phyloP scores from a whole-genome alignment of 2,888 invertebrate species.

The Hecatera dysodea region DNA sequence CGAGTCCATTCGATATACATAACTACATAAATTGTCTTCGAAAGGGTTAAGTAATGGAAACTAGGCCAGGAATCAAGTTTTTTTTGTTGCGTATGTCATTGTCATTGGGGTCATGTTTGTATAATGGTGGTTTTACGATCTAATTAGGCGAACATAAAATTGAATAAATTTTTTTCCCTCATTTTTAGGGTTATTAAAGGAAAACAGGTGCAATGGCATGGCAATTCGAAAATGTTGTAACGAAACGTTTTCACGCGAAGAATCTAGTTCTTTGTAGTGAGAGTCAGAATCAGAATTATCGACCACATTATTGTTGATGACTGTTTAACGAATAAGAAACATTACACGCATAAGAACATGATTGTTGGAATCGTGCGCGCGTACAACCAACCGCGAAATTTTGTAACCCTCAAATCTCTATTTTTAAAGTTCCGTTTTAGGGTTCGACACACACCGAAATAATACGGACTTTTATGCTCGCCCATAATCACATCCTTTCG shows the following conservation, averaged over 20 bases:
- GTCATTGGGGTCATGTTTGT: slow-evolving; percentile 39
- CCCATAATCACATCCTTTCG: slow-evolving; percentile 89
- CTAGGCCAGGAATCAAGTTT: slow-evolving; percentile 42
- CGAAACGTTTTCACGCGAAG: background rate
- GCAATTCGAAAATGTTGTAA: background rate
- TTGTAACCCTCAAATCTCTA: slow-evolving; percentile 74
- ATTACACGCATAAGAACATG: slow-evolving; percentile 4
- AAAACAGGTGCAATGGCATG: too few relatives aligned
- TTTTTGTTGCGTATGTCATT: slow-evolving; percentile 22
- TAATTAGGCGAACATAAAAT: background rate
- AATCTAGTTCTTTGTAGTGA: background rate
- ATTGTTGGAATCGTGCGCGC: slow-evolving; percentile 64
- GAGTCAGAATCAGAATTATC: background rate
- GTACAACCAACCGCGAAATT: slow-evolving; percentile 69
- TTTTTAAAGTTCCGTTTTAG: slow-evolving; percentile 83
- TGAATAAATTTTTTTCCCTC: background rate
- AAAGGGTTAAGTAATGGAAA: slow-evolving; percentile 67
- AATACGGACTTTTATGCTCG: slow-evolving; percentile 86
- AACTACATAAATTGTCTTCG: slow-evolving; percentile 40
- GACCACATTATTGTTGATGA: too few relatives aligned
- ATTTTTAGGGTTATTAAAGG: too few relatives aligned
- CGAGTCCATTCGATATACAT: slow-evolving; percentile 31
- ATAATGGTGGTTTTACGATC: background rate
- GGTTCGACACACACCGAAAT: slow-evolving; percentile 77
- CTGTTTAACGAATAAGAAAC: slow-evolving; percentile 5